A percentile compares a stretch with the other conserved stretches of the same genome.
phyloP scores from a whole-genome alignment of 2,888 invertebrate species.

The Eristalis tenax region DNA sequence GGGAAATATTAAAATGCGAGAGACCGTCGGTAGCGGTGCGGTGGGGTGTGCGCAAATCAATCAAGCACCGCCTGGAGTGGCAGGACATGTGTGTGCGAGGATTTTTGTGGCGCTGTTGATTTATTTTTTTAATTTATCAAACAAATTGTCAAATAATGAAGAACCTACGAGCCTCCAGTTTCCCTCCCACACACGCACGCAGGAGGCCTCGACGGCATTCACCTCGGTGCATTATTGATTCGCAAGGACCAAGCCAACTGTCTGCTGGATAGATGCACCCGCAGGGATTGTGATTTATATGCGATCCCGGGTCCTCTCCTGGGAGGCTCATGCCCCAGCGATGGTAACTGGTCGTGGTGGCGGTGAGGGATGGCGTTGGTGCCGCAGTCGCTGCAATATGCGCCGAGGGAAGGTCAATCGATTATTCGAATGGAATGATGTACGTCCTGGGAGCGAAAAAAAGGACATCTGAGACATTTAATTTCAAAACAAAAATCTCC shows the following conservation, averaged over 20 bases:
- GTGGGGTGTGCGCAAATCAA: constrained; percentile 52
- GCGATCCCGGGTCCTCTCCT: constrained; percentile 27
- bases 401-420: constrained; percentile 66
- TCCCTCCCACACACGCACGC: neutral
- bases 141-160: constrained; percentile 68
- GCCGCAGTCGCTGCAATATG: constrained; percentile 5
- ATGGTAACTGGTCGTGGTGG: neutral
- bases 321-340: constrained; percentile 32
- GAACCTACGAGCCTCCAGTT: neutral
- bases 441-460: constrained; percentile 45
- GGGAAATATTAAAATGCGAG: constrained; percentile 64
- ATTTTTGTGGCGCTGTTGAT: constrained; percentile 16
- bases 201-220: neutral
- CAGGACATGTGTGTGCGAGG: constrained; percentile 48
- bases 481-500: constrained; percentile 57
- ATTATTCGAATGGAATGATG: constrained; percentile 55
- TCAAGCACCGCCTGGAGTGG: constrained; percentile 52
- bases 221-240: constrained; percentile 48
- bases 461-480: constrained; percentile 63
- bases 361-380: neutral
- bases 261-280: constrained; percentile 51
- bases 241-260: constrained; percentile 25
- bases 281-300: constrained; percentile 58
- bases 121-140: constrained; percentile 70
- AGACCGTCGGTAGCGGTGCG: constrained; percentile 12